Evolutionary conservation across 2,888 invertebrate genomes (phyloP), one percentile per base, ranked within the genome.

Genomic region (Pterobdella sp.): DNA sequence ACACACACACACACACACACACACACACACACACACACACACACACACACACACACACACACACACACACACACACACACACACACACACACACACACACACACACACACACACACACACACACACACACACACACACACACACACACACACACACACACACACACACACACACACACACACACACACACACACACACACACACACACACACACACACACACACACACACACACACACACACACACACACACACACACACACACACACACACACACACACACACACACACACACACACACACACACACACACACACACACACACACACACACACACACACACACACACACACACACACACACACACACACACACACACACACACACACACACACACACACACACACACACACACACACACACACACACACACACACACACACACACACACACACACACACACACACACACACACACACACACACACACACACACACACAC

Each of bases 291-390:
- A n/a, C 52, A 7, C 52, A 22, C 34, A 65, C 56, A 36, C 18
- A 69, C 52, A n/a, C 77, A 84, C 83, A 87, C 91, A 66, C 89
- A 96, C 67, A 85, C 91, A 71, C 86, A 90, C 78, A 91, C 98
- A 72, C 90, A 91, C 26, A 64, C 29, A 64, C 26, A 64, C 26
- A 26, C 64, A 64, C 29, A 26, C 26, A 64, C 31, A 65, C 65
- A 65, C 35, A 31, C 31, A n/a, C 31, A 35, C 4, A 65, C 35
- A 29, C 65, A 31, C 65, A 65, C 65, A 65, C n/a, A 65, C 10
- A 65, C 35, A 65, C 65, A 65, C 35, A 65, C 65, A 65, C 65
- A 65, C 4, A 65, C 65, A 35, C 65, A 35, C 35, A 65, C 35
- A 65, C 35, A 35, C 35, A 65, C 65, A 10, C 35, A 65, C 65